Conservation (phyloP, 2,797 vertebrate species). For the Lycodopsis pacificus region DNA sequence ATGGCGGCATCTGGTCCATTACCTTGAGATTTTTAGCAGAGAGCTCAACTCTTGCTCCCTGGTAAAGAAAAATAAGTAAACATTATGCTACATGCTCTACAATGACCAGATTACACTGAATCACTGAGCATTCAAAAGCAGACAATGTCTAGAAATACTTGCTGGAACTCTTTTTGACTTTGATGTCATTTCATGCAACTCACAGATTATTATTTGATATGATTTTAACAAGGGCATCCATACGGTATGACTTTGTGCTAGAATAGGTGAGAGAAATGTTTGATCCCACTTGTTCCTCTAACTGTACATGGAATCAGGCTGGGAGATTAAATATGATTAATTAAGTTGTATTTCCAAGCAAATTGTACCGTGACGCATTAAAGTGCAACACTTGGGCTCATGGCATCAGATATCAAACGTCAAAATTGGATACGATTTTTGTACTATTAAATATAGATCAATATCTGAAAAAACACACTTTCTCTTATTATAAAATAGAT, state of each 20-base stretch:
- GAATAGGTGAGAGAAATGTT: background rate
- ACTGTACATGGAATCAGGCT: background rate
- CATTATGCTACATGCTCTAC: background rate
- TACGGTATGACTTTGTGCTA: no score
- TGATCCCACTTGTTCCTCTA: background rate
- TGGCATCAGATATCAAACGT: background rate
- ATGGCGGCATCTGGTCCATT: constrained; percentile 96
- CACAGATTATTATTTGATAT: background rate
- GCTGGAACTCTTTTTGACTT: background rate
- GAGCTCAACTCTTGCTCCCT: constrained; percentile 98
- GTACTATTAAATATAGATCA: background rate
- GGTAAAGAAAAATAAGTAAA: constrained; percentile 51
- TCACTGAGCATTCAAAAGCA: background rate
- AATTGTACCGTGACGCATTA: background rate
- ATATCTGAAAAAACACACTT: background rate
- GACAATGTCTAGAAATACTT: background rate
- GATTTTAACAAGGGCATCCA: background rate
- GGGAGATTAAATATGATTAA: background rate
- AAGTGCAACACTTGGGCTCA: background rate
- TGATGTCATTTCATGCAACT: background rate
- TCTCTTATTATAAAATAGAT: background rate
- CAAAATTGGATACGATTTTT: background rate
- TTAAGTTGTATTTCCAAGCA: background rate
- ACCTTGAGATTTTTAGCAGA: constrained; percentile 97
- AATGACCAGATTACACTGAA: background rate